Percentiles rank a stretch among this genome's conserved stretches.
phyloP scores from a whole-genome alignment of 2,888 invertebrate genomes.

The Mechanitis mazaeus region DNA sequence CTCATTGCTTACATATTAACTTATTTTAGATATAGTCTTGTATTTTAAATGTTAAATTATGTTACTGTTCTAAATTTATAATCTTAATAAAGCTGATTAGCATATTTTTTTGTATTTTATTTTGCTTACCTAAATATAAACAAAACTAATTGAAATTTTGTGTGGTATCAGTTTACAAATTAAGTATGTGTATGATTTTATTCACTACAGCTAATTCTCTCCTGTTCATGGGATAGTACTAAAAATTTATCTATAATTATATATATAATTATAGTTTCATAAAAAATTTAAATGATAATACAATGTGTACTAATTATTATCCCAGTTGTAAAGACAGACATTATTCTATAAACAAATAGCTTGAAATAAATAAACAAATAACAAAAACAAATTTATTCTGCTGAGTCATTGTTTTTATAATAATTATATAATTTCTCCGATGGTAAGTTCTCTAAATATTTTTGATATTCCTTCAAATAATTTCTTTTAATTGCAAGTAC shows the following conservation, averaged over 20 bases:
- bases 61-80: slow-evolving; percentile 1
- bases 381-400: not conserved
- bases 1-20: slow-evolving; percentile 1
- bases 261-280: too few relatives aligned
- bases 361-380: too few relatives aligned
- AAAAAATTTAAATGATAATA: too few relatives aligned
- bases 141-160: not conserved
- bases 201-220: too few relatives aligned
- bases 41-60: not conserved
- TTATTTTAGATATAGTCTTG: slow-evolving; percentile 2
- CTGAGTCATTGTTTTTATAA: slow-evolving; percentile 39
- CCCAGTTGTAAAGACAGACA: too few relatives aligned
- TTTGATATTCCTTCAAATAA: slow-evolving; percentile 52
- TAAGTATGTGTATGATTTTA: too few relatives aligned
- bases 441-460: slow-evolving; percentile 54
- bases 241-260: too few relatives aligned
- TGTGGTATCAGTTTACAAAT: too few relatives aligned
- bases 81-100: not conserved
- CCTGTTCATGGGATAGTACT: too few relatives aligned
- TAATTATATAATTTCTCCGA: slow-evolving; percentile 47
- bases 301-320: too few relatives aligned
- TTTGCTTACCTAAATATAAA: not conserved
- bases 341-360: too few relatives aligned
- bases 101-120: not conserved
- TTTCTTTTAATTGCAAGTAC: slow-evolving; percentile 48